phyloP scores from a whole-genome alignment of 1,140 invertebrate genomes.

The Drosophila triauraria region DNA sequence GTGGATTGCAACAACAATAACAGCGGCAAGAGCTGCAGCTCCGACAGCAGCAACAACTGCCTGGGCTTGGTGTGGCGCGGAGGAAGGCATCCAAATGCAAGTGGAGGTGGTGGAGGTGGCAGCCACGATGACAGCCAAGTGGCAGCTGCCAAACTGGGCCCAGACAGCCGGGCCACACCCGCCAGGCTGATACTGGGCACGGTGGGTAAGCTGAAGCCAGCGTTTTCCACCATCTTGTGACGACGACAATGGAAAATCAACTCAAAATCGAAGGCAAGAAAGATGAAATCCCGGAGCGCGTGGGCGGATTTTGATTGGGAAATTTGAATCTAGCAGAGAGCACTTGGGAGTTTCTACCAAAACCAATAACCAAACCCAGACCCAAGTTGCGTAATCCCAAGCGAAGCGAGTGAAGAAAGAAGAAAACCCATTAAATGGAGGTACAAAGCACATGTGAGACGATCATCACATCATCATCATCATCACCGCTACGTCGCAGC shows the following conservation, averaged over 20 bases:
- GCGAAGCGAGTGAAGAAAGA: slow-evolving; percentile 23
- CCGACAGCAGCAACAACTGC: slow-evolving; percentile 68
- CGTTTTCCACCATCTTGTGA: slow-evolving; percentile 81
- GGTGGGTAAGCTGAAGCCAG: slow-evolving; percentile 77
- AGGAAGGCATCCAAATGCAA: slow-evolving; percentile 26
- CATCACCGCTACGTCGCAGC: neutral
- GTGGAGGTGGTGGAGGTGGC: slow-evolving; percentile 45
- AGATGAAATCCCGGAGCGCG: slow-evolving; percentile 32
- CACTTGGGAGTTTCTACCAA: slow-evolving; percentile 32
- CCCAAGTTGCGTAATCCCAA: slow-evolving; percentile 47
- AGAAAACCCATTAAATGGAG: slow-evolving; percentile 57
- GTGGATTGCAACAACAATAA: slow-evolving; percentile 76
- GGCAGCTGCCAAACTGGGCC: slow-evolving; percentile 69
- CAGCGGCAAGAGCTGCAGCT: slow-evolving; percentile 33
- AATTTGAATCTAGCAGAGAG: slow-evolving; percentile 46
- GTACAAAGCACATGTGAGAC: slow-evolving; percentile 42
- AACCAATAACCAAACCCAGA: slow-evolving; percentile 6
- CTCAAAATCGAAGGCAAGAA: slow-evolving; percentile 32
- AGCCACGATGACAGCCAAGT: slow-evolving; percentile 60
- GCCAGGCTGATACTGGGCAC: slow-evolving; percentile 71
- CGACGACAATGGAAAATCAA: slow-evolving; percentile 51
- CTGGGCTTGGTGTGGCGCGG: slow-evolving; percentile 77
- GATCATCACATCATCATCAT: slow-evolving; percentile 28
- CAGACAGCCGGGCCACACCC: slow-evolving; percentile 69
- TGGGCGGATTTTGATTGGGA: slow-evolving; percentile 56